Evolutionary conservation across 2,888 invertebrate genomes (phyloP).

Genomic region (Campoletis raptor): DNA sequence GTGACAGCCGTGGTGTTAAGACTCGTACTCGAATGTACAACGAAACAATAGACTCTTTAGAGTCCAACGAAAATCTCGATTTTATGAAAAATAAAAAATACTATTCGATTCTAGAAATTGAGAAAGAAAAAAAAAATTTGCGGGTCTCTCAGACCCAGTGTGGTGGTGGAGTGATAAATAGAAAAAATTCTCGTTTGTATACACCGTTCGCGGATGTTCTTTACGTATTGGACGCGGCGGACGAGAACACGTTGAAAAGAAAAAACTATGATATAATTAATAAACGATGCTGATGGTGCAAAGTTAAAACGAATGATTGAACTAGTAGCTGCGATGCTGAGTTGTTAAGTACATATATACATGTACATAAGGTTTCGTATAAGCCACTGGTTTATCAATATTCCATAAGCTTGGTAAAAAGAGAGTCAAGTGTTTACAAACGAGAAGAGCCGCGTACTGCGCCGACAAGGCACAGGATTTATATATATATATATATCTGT

Average conservation of each 20-base stretch:
- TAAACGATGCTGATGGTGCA: constrained; percentile 37
- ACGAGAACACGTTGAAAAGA: not conserved
- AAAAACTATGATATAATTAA: constrained; percentile 9
- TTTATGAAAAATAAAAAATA: not conserved
- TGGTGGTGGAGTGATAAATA: not conserved
- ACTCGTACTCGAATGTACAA: not conserved
- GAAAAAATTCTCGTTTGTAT: not conserved
- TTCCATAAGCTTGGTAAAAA: constrained; percentile 82
- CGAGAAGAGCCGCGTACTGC: constrained; percentile 60
- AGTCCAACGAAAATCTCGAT: not conserved
- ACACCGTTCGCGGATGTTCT: not conserved
- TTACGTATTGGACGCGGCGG: not conserved
- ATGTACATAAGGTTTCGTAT: constrained; percentile 25
- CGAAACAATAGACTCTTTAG: not conserved
- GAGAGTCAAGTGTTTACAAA: constrained; percentile 81
- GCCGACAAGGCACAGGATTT: constrained; percentile 75
- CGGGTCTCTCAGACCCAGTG: not conserved
- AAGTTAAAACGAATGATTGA: constrained; percentile 18
- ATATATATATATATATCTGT: not conserved
- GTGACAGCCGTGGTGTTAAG: constrained; percentile 20
- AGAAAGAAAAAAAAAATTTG: not conserved
- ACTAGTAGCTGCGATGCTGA: constrained; percentile 48
- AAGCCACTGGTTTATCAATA: constrained; percentile 79
- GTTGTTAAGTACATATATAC: constrained; percentile 39
- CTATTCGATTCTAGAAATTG: not conserved